Evolutionary conservation across 2,888 invertebrate species (phyloP), one percentile per base, ranked within the genome.

Genomic region (Epinotia ramella): DNA sequence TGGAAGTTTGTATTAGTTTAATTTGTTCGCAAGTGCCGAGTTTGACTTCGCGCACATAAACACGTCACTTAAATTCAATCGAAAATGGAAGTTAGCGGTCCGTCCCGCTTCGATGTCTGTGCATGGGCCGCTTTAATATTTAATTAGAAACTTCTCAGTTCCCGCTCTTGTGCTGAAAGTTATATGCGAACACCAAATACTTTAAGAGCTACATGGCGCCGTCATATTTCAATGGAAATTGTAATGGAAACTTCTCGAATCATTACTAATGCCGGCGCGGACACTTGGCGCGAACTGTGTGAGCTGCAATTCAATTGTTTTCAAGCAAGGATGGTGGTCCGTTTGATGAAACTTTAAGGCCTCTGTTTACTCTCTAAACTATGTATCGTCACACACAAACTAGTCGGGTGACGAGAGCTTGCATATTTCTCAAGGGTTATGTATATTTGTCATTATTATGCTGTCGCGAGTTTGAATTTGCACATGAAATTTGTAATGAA

Each of bases 111-210:
- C 83, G 82, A 83, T 82, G 84, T 83, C 83, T 84, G 46, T 57
- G 83, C 85, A 80, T 78, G 85, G 84, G 83, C 85, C 81, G 82
- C 86, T 84, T 90, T 87, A 89, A 91, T 91, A 89, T 91, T 91
- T 90, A 89, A 91, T 91, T 88, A 89, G 86, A 87, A 90, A 91
- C 88, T 90, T 90, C 85, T 82, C 85, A 80, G 80, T 80, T 79
- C 81, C 82, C 82, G 79, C 83, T 76, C 80, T 81, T 81, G 80
- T 80, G 79, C 80, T 80, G 81, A 81, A 87, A 88, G 84, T 87
- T 87, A 81, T 81, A 83, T 83, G 85, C 86, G 86, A 88, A 88
- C 89, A 89, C 87, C 88, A 86, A 87, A 89, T 89, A 88, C 87
- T 84, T 83, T 81, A 84, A 85, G 83, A 83, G 83, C 76, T 80